Evolutionary conservation across 1,140 invertebrate genomes (phyloP), one percentile per base, ranked within the genome.

Genomic region (Neodiprion fabricii): DNA sequence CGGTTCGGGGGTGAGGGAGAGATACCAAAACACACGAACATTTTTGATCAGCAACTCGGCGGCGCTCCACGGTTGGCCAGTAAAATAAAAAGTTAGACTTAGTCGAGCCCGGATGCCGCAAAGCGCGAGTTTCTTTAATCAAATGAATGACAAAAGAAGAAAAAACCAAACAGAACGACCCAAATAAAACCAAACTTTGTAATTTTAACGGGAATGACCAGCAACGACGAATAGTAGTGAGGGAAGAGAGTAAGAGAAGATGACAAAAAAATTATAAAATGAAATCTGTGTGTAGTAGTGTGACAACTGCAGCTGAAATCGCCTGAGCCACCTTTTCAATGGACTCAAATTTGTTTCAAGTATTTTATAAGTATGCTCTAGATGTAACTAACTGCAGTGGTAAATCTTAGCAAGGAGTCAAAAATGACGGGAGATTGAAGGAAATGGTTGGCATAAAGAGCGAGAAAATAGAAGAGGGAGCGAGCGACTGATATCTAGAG

Each of bases 351-450:
- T 76, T 5, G 28, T 40, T 87, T 85, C 82, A 86, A 85, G 78
- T 86, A 86, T 87, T 88, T 87, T 88, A 82, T 87, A 87, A 88
- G 83, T 79, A 84, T 85, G 81, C 78, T 83, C 84, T 79, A 76
- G 84, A 76, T 84, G 81, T 80, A 76, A 71, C 70, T 70, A 83
- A 74, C 61, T 79, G 75, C 80, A 80, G 79, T 81, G 82, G 75
- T 79, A 23, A 21, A 14, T 17, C 8, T 23, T 69, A 23, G 23
- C 67, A 12, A 9, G 67, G 67, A 14, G 67, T 21, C 7, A 69
- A 14, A 14, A 69, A 14, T 47, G 14, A 69, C n/a, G 21, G 11
- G 7, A 69, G 17, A 14, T 65, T 14, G 7, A 65, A 69, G 9
- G 23, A 69, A 21, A 69, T 23, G 61, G 17, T 5, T 65, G 7